Conservation (phyloP, 2,113 vertebrate species). For the Cathartes aura region DNA sequence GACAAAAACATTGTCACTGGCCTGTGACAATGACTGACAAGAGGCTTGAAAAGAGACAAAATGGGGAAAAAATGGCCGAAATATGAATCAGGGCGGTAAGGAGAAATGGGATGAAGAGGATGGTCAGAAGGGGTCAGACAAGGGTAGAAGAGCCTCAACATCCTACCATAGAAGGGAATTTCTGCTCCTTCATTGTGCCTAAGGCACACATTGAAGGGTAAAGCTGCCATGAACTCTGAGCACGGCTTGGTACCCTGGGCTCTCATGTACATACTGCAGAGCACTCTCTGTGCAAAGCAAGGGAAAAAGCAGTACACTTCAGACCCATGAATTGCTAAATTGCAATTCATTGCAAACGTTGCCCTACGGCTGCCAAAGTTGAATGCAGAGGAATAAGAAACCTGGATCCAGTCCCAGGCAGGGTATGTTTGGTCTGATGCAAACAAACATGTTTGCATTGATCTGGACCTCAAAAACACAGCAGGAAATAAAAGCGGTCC, state of each 20-base stretch:
- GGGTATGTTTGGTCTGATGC: background rate
- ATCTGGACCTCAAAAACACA: background rate
- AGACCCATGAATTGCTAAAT: background rate
- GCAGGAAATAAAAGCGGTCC: background rate
- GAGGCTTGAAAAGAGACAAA: background rate
- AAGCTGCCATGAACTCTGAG: background rate
- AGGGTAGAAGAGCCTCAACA: background rate
- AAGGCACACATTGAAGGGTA: background rate
- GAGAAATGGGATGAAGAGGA: background rate
- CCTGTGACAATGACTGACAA: background rate
- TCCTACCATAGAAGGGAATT: background rate
- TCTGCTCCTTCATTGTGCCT: background rate
- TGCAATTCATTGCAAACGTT: background rate
- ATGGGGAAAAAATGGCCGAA: background rate
- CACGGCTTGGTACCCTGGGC: background rate
- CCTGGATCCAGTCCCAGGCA: background rate
- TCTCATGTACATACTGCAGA: background rate
- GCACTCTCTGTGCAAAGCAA: background rate
- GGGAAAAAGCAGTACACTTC: background rate
- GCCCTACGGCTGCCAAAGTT: background rate
- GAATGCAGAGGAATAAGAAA: background rate
- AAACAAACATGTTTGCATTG: conserved; percentile 13
- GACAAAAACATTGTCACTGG: background rate
- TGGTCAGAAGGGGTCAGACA: background rate
- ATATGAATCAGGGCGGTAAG: background rate